Percentiles rank a stretch among this genome's conserved stretches.
phyloP scores from a whole-genome alignment of 2,888 invertebrate species.

The Ceramica pisi region DNA sequence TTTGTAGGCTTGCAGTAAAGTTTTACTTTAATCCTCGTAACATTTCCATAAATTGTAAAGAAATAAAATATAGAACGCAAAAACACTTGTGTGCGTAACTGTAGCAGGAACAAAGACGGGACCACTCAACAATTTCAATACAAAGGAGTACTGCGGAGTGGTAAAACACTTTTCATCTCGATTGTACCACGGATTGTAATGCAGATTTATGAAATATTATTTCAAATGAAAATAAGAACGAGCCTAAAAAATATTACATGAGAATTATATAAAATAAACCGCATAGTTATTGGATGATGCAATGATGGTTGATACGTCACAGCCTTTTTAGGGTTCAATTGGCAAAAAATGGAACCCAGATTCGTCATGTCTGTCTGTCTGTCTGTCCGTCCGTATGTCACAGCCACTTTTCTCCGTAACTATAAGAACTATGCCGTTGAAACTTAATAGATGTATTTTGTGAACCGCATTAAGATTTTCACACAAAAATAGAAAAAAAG shows the following conservation, averaged over 20 bases:
- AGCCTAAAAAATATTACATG: not conserved
- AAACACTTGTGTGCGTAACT: constrained; percentile 40
- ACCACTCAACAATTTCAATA: constrained; percentile 42
- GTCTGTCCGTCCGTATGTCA: too few relatives aligned
- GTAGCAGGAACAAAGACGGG: constrained; percentile 39
- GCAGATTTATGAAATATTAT: constrained; percentile 18
- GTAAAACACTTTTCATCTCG: constrained; percentile 45
- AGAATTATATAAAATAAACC: too few relatives aligned
- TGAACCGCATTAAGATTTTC: too few relatives aligned
- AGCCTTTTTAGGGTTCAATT: too few relatives aligned
- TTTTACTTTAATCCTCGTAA: not conserved
- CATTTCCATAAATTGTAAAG: not conserved
- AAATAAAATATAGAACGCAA: constrained; percentile 24
- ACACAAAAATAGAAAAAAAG: too few relatives aligned
- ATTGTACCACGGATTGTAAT: constrained; percentile 31
- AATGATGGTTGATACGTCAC: not conserved
- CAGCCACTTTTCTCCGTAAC: too few relatives aligned
- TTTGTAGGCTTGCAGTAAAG: not conserved
- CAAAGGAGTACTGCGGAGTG: constrained; percentile 43
- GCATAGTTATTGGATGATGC: not conserved
- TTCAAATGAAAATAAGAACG: constrained; percentile 1
- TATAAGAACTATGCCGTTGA: too few relatives aligned
- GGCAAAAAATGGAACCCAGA: too few relatives aligned
- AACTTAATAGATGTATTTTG: too few relatives aligned
- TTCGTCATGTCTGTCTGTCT: too few relatives aligned